Base-by-base conservation (phyloP, 2,113 vertebrate genomes). In the Thunnus maccoyii region DNA sequence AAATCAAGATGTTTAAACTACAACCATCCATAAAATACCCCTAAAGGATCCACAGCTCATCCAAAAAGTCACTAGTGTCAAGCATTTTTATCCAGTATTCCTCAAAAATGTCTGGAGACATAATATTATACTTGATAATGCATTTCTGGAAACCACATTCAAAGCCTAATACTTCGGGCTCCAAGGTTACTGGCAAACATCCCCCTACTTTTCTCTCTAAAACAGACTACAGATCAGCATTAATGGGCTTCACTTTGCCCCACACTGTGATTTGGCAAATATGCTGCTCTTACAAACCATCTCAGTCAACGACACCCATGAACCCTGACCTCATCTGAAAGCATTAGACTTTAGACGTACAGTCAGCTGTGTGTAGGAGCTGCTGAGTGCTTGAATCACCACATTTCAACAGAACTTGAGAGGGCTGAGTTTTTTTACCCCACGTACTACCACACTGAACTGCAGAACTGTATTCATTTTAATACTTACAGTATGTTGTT, bases 401-500 rank as follows among this genome's bases (percentile, higher is more conserved):
- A 72, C 81, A 56, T 84, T 77, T 83, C 18, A 63, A 62, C 70
- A 83, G 56, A 82, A 76, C 44, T 58, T 69, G 54, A 74, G 65
- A 73, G 47, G 30, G 52, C 17, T 64, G 57, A 69, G 46, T 13
- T 6, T 69, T 57, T 81, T n/a, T 25, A n/a, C 64, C 50, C n/a
- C 54, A 4, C n/a, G 48, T 76, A 65, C 83, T 50, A 61, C 72
- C 1, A 25, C 48, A 12, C 63, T 47, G 2, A 58, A 76, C 18
- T 20, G 20, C 54, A 55, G 20, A 32, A 8, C 70, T 52, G 1
- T 66, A 72, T 88, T 83, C 11, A 66, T 80, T 84, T 61, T 78
- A 85, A 84, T 74, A 79, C 64, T 78, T 81, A 61, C 66, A 87
- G 66, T 71, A 58, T 86, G 83, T 78, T 87, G 76, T 83, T 86